These are phyloP conservation scores for Planiliza haematocheilus DNA, from an alignment of 2,113 vertebrate species.

Conservation along the genomic window DNA sequence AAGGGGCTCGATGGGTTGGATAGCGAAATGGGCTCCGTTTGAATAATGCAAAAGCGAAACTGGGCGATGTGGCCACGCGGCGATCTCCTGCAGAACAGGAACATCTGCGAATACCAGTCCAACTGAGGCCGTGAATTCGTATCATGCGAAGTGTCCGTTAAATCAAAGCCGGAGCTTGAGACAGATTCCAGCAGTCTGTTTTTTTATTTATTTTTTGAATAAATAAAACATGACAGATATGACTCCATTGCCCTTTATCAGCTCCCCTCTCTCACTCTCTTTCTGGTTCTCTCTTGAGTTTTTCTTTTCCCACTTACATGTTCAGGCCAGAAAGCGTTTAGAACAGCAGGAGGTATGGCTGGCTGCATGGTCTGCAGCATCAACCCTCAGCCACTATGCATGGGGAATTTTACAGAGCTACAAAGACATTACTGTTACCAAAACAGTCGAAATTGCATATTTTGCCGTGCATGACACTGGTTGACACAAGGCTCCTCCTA, in stretches of 20 bases:
- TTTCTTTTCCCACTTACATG: constrained; percentile 14
- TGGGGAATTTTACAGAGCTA: constrained; percentile 3
- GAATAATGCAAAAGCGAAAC: constrained; percentile 75
- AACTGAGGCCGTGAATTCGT: constrained; percentile 53
- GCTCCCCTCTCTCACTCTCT: constrained; percentile 24
- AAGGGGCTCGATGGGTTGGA: constrained; percentile 42
- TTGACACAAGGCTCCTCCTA: constrained; percentile 5
- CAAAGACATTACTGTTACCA: not conserved
- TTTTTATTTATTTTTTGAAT: constrained; percentile 45
- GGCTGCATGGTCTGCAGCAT: constrained; percentile 12
- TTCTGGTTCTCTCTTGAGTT: constrained; percentile 23
- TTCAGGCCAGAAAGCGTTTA: constrained; percentile 11
- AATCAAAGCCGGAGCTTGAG: constrained; percentile 70
- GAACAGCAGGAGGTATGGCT: constrained; percentile 21
- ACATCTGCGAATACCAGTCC: constrained; percentile 52
- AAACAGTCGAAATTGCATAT: not conserved
- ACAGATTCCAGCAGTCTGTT: constrained; percentile 62
- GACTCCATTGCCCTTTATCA: constrained; percentile 70
- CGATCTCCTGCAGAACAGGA: constrained; percentile 57
- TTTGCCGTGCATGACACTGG: not conserved
- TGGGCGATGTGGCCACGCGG: constrained; percentile 59
- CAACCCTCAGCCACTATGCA: not conserved
- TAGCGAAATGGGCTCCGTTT: constrained; percentile 65
- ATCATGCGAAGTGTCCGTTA: constrained; percentile 69
- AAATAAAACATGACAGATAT: constrained; percentile 79